A percentile compares a stretch with the other conserved stretches of the same genome.
Conservation (phyloP, 2,113 vertebrate species). For the Sinocyclocheilus anophthalmus region DNA sequence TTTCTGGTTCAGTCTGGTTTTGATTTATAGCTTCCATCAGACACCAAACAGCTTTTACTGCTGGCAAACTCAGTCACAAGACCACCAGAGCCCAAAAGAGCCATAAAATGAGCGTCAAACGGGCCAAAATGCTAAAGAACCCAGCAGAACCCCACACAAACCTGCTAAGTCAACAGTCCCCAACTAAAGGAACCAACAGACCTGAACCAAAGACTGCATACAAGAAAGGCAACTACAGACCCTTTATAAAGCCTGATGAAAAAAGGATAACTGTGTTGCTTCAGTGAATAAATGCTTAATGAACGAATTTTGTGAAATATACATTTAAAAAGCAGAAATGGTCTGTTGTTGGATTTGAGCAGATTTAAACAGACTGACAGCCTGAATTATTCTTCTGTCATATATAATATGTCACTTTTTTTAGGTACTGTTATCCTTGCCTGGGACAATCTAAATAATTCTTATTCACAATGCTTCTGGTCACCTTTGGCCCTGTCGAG, state of each 20-base stretch:
- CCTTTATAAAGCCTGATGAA: neutral
- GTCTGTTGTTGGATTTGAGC: neutral
- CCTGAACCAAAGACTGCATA: neutral
- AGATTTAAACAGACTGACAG: neutral
- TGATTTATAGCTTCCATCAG: constrained; percentile 64
- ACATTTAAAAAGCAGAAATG: neutral
- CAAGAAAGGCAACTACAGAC: neutral
- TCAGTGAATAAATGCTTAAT: neutral
- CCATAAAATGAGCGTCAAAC: constrained; percentile 45
- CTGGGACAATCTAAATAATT: neutral
- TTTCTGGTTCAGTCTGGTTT: constrained; percentile 69
- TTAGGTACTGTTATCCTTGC: neutral
- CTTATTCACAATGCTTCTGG: neutral
- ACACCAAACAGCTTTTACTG: constrained; percentile 62
- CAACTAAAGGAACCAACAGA: neutral
- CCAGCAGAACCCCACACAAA: constrained; percentile 44
- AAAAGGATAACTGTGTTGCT: too few species aligned
- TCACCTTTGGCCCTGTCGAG: neutral
- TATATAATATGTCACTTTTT: neutral
- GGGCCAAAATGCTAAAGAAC: constrained; percentile 62
- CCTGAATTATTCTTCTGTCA: neutral
- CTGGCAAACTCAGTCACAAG: constrained; percentile 58
- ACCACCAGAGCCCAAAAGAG: constrained; percentile 56
- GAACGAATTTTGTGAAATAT: neutral
- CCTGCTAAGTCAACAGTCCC: neutral